phyloP scores from a whole-genome alignment of 2,113 vertebrate species.

The Rynchops niger region DNA sequence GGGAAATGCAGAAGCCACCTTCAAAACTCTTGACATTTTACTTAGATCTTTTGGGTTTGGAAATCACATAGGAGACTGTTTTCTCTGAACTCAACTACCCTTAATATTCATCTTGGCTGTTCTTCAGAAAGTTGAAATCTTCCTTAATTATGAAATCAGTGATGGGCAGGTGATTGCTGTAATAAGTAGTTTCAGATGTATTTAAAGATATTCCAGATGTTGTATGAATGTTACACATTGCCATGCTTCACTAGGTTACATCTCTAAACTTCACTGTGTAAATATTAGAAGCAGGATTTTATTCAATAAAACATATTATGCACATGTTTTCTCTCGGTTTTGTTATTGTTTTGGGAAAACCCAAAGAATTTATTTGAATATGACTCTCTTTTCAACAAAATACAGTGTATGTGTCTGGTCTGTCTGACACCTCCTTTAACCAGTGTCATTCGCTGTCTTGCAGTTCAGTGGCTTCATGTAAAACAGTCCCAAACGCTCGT shows the following conservation, averaged over 20 bases:
- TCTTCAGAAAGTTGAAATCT: slow-evolving; percentile 33
- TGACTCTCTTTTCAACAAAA: neutral
- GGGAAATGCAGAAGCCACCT: slow-evolving; percentile 58
- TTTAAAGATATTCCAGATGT: slow-evolving; percentile 22
- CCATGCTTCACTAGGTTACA: neutral
- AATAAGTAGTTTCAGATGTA: slow-evolving; percentile 36
- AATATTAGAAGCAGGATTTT: slow-evolving; percentile 43
- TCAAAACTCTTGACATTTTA: slow-evolving; percentile 47
- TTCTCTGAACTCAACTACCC: slow-evolving; percentile 48
- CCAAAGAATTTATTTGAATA: neutral
- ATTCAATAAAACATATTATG: slow-evolving; percentile 67
- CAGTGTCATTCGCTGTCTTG: neutral
- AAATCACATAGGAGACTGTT: slow-evolving; percentile 6
- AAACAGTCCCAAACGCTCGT: neutral
- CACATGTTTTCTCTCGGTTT: neutral
- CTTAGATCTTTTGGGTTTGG: slow-evolving; percentile 16
- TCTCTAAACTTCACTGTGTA: slow-evolving; percentile 34
- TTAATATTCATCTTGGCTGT: slow-evolving; percentile 35
- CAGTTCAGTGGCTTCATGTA: neutral
- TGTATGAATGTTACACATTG: neutral
- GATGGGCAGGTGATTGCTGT: slow-evolving; percentile 34
- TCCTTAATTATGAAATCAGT: slow-evolving; percentile 36
- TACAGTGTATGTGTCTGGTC: neutral
- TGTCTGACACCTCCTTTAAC: neutral
- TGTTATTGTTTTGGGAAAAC: neutral